phyloP scores from a whole-genome alignment of 2,888 invertebrate species.

The Furcula furcula region DNA sequence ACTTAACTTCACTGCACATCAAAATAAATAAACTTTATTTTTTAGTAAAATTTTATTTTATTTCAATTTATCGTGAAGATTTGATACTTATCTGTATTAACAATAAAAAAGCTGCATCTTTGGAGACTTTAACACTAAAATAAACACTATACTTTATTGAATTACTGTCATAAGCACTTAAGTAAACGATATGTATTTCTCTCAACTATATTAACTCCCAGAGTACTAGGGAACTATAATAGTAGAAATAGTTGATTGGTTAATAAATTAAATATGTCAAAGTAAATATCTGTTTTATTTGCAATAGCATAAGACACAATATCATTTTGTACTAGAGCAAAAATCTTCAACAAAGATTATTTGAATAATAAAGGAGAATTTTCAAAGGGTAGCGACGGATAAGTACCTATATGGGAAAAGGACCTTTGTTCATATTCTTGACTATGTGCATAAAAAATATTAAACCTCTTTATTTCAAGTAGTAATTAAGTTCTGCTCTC shows the following conservation, averaged over 20 bases:
- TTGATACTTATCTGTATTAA: constrained; percentile 64
- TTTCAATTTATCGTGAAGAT: constrained; percentile 16
- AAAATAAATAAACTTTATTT: constrained; percentile 22
- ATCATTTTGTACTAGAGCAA: constrained; percentile 66
- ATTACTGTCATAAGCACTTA: constrained; percentile 68
- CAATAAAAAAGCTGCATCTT: constrained; percentile 78
- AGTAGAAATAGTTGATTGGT: constrained; percentile 12
- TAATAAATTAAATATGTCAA: constrained; percentile 20
- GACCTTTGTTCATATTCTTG: constrained; percentile 7
- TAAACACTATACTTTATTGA: constrained; percentile 61
- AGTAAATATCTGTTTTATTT: constrained; percentile 16
- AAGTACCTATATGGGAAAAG: constrained; percentile 3
- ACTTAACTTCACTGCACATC: too few species aligned
- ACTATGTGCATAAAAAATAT: constrained; percentile 6
- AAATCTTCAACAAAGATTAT: constrained; percentile 28
- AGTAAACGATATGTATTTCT: constrained; percentile 73
- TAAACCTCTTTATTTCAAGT: constrained; percentile 15
- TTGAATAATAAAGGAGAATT: constrained; percentile 10
- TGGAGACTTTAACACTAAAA: constrained; percentile 54
- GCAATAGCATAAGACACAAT: constrained; percentile 54
- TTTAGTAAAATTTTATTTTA: not conserved
- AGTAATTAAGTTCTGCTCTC: constrained; percentile 16
- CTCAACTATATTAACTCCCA: constrained; percentile 47
- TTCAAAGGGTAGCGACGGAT: constrained; percentile 7
- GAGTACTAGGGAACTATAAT: constrained; percentile 35